Evolutionary conservation across 2,797 vertebrate genomes (phyloP), one percentile per base, ranked within the genome.

Genomic region (Trichosurus vulpecula): DNA sequence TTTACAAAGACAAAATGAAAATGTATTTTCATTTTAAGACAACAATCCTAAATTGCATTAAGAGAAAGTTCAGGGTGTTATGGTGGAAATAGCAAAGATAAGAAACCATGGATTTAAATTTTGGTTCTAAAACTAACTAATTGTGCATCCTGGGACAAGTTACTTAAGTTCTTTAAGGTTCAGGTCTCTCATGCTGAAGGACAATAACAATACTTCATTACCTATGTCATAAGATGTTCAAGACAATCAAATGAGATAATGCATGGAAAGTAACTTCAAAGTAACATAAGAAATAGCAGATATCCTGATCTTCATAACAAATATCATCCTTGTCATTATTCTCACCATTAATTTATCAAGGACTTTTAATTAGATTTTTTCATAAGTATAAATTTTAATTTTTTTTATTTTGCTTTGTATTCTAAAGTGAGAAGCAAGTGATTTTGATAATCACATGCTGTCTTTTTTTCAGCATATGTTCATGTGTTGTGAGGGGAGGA

Each of bases 21-120:
- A 95, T 30, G 8, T 0, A 52, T 91, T 30, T 16, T 94, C 3
- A 56, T 54, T 95, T 95, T 94, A 51, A 93, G 57, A 52, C 94
- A 96, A 94, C 3, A 74, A 89, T 25, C 1, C 6, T 51, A 92
- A 95, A 57, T 89, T 53, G 57, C n/a, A 91, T 52, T 52, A 54
- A 54, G 53, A 53, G 29, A 53, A 53, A 35, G 2, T 52, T 29
- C 10, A 14, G 25, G 41, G 41, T 22, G 41, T 8, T 30, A 25
- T 13, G 1, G 29, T 52, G 10, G 12, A 90, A 90, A 90, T 52
- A 54, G 27, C 10, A 52, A 90, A 53, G 51, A 54, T 90, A 4
- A 90, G 11, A 90, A 54, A n/a, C 1, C 31, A 52, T 9, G 1
- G 30, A n/a, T 53, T 54, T n/a, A 52, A 35, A 54, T 90, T 14